Evolutionary conservation across 1,140 invertebrate species (phyloP).

Genomic region (Halyomorpha halys): DNA sequence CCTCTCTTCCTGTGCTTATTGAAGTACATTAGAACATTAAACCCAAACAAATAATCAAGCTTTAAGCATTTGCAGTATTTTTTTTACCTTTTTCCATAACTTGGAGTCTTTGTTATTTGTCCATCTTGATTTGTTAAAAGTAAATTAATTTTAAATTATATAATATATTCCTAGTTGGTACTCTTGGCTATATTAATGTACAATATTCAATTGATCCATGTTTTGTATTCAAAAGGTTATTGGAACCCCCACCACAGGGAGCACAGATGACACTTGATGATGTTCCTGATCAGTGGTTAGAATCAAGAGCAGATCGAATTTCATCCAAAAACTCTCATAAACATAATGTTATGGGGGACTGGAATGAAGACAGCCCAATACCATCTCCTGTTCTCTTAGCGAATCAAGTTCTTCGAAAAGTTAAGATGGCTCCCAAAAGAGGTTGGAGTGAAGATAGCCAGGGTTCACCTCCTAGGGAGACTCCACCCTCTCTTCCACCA

Average conservation of each 20-base stretch:
- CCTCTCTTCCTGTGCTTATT: too few relatives aligned
- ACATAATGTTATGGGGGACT: conserved; percentile 19
- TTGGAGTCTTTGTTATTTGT: too few relatives aligned
- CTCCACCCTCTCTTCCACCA: conserved; percentile 18
- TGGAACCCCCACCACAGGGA: conserved; percentile 26
- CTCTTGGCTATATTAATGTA: too few relatives aligned
- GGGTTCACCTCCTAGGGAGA: conserved; percentile 23
- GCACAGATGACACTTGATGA: conserved; percentile 1
- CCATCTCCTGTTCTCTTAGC: conserved; percentile 24
- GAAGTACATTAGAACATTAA: too few relatives aligned
- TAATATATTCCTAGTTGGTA: too few relatives aligned
- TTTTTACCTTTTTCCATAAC: too few relatives aligned
- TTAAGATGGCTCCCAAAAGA: conserved; percentile 26
- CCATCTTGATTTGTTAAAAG: too few relatives aligned
- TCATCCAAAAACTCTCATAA: conserved; percentile 1
- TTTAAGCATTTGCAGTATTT: too few relatives aligned
- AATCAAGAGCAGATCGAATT: not conserved
- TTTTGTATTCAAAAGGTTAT: conserved; percentile 24
- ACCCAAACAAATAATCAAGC: too few relatives aligned
- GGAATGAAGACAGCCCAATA: conserved; percentile 23
- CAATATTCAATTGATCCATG: not conserved
- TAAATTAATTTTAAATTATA: too few relatives aligned
- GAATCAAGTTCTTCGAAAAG: conserved; percentile 26
- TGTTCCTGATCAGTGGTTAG: conserved; percentile 6
- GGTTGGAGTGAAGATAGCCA: conserved; percentile 28